phyloP scores from a whole-genome alignment of 37 sponge, comb jelly and placozoan genomes.

The Axinella damicornis region DNA sequence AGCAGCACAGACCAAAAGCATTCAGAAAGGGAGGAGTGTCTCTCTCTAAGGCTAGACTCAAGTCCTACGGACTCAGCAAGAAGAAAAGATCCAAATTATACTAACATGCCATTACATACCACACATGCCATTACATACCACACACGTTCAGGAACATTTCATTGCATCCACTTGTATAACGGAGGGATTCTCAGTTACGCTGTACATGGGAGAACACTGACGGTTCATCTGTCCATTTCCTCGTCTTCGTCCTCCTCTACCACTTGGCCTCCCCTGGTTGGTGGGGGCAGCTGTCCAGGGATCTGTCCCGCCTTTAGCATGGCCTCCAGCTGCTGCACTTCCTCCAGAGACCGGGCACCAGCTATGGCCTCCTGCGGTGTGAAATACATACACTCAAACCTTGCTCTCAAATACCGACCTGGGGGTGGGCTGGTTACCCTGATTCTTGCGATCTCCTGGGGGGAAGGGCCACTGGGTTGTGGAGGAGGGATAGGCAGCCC shows the following conservation, averaged over 20 bases:
- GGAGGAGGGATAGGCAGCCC: conserved; percentile 1
- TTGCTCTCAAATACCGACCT: too few species aligned
- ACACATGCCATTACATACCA: too few species aligned
- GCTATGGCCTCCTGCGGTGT: conserved; percentile 86
- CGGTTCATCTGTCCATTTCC: conserved; percentile 27
- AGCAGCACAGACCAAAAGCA: not conserved
- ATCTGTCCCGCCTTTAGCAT: conserved; percentile 84
- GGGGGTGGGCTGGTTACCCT: conserved; percentile 31
- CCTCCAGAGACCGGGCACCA: conserved; percentile 90
- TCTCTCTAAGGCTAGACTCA: conserved; percentile 37
- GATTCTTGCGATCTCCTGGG: conserved; percentile 60
- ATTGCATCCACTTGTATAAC: too few species aligned
- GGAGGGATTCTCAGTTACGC: too few species aligned
- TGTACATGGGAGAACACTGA: too few species aligned
- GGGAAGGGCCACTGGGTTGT: conserved; percentile 51
- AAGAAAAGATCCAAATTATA: too few species aligned
- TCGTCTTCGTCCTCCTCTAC: conserved; percentile 45
- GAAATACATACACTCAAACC: too few species aligned
- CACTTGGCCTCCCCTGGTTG: not conserved
- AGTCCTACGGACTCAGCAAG: conserved; percentile 22
- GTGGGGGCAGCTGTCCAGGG: conserved; percentile 24
- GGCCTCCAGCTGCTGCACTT: conserved; percentile 89
- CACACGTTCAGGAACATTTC: too few species aligned
- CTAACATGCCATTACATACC: too few species aligned
- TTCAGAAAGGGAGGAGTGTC: not conserved